Base-by-base conservation (phyloP, 1,140 invertebrate genomes). In the Colletes latitarsis region DNA sequence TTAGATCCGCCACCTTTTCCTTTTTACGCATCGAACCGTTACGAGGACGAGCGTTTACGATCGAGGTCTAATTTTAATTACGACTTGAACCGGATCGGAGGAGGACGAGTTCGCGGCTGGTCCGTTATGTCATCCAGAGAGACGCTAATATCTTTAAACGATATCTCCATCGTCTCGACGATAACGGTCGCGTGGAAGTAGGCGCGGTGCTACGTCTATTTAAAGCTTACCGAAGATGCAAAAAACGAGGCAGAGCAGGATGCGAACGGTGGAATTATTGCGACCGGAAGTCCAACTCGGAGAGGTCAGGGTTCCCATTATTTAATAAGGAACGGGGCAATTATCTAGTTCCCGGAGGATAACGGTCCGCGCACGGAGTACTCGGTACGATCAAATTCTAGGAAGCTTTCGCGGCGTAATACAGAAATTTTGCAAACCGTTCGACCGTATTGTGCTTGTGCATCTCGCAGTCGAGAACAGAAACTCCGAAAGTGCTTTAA, bases 1-100 rank as follows among this genome's bases (percentile, higher is more conserved):
- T 79, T 73, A 79, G 77, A 64, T 71, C 19, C 58, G 69, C 49
- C 60, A 55, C n/a, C 49, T 64, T 79, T 73, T 73, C 53, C 41
- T 43, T 46, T 55, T 12, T 9, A 30, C 8, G 8, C 17, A 3
- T 19, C 15, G n/a, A 73, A 79, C 77, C 70, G 77, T 79, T 79
- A 79, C 60, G 49, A 66, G 41, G 70, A 43, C 46, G 6, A 39
- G 19, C 52, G 10, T 41, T 41, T 14, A 15, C 14, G 30, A 17
- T 39, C 53, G 15, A 46, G 43, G 43, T 9, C 62, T 5, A 9
- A 46, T 14, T n/a, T 43, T 12, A 43, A 62, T 39, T 19, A 10
- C 17, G 21, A 58, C n/a, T 58, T 6, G 1, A 68, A 52, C 4
- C 5, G 5, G 21, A 39, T 4, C 43, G 43, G 43, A 66, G 63